Percentiles rank a stretch among this genome's conserved stretches.
phyloP scores from a whole-genome alignment of 2,888 invertebrate species.

The Hirtodrosophila alboralis region DNA sequence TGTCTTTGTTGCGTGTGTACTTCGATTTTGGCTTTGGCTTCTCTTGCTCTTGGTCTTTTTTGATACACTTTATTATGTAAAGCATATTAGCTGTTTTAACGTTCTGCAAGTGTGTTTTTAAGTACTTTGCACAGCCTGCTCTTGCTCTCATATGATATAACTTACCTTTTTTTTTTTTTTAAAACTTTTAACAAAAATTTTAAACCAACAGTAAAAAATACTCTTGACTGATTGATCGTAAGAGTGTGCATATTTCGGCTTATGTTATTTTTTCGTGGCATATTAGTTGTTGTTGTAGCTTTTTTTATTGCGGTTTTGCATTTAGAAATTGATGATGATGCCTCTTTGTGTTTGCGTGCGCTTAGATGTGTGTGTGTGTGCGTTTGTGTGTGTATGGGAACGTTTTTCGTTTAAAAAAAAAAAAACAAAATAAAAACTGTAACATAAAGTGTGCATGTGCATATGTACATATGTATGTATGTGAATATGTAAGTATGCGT shows the following conservation, averaged over 20 bases:
- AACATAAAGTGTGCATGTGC: slow-evolving; percentile 50
- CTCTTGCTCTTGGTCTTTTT: slow-evolving; percentile 26
- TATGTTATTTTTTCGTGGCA: slow-evolving; percentile 1
- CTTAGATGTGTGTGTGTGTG: slow-evolving; percentile 1
- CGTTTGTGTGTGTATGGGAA: slow-evolving; percentile 58
- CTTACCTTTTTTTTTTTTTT: too few relatives aligned
- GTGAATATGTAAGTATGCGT: slow-evolving; percentile 9
- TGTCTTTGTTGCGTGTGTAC: slow-evolving; percentile 43
- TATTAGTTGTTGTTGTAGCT: slow-evolving; percentile 27
- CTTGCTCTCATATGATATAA: too few relatives aligned
- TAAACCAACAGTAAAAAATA: too few relatives aligned
- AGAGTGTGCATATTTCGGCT: slow-evolving; percentile 37
- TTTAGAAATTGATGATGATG: slow-evolving; percentile 76
- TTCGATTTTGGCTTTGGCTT: slow-evolving; percentile 46
- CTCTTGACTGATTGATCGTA: too few relatives aligned
- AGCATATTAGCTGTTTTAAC: slow-evolving; percentile 13
- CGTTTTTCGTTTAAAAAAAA: slow-evolving; percentile 65
- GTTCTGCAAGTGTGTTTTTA: background rate
- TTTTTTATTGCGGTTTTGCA: slow-evolving; percentile 75
- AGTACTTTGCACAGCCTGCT: too few relatives aligned
- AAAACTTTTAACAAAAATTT: too few relatives aligned
- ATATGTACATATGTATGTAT: slow-evolving; percentile 12
- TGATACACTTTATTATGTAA: slow-evolving; percentile 25
- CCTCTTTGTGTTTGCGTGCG: slow-evolving; percentile 34
- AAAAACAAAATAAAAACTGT: slow-evolving; percentile 61